phyloP scores from a whole-genome alignment of 2,888 invertebrate species.

The Drosophila sordidula region DNA sequence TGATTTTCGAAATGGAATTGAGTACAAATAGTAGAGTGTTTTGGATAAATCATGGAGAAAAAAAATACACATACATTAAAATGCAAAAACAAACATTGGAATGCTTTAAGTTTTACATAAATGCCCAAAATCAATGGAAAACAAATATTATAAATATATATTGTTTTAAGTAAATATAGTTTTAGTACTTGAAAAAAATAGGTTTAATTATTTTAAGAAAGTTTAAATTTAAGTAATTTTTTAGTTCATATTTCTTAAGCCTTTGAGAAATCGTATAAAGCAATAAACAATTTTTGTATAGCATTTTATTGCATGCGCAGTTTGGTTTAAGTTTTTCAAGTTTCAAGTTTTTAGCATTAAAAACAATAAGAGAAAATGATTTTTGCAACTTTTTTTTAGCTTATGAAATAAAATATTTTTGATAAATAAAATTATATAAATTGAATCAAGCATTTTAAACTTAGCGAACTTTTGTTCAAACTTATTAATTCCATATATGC shows the following conservation, averaged over 20 bases:
- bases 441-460: not conserved
- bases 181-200: not conserved
- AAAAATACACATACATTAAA: slow-evolving; percentile 18
- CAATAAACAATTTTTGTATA: not conserved
- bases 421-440: not conserved
- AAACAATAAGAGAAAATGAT: not conserved
- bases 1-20: slow-evolving; percentile 19
- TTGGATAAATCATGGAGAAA: slow-evolving; percentile 27
- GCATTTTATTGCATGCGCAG: not conserved
- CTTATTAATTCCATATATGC: too few species aligned
- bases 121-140: slow-evolving; percentile 3
- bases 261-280: not conserved
- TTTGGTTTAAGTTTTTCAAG: not conserved
- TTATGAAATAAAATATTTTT: not conserved
- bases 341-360: not conserved
- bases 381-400: not conserved
- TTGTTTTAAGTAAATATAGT: not conserved
- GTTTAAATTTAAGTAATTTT: too few species aligned
- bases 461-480: too few species aligned
- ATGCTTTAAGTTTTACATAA: not conserved
- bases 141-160: too few species aligned
- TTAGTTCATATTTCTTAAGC: not conserved
- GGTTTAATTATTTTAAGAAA: not conserved
- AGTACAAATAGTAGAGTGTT: slow-evolving; percentile 44
- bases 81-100: slow-evolving; percentile 17